phyloP scores from a whole-genome alignment of 2,888 invertebrate genomes.

The Sycophila texana region DNA sequence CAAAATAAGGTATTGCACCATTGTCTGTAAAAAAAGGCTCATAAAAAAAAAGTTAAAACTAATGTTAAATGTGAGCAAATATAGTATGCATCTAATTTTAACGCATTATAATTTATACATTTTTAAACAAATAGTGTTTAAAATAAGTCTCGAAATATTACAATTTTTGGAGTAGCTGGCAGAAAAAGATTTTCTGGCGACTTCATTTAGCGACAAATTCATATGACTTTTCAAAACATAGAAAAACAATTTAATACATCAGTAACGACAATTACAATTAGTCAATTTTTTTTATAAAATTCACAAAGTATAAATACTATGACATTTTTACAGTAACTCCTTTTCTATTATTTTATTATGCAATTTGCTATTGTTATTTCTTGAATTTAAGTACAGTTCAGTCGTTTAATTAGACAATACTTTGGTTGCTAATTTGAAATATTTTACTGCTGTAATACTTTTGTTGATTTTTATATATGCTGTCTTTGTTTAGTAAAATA shows the following conservation, averaged over 20 bases:
- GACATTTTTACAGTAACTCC: too few relatives aligned
- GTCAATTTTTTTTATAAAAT: too few relatives aligned
- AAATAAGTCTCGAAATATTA: constrained; percentile 29
- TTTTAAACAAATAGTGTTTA: constrained; percentile 10
- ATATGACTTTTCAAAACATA: too few relatives aligned
- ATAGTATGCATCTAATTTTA: constrained; percentile 17
- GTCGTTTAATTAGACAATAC: constrained; percentile 44
- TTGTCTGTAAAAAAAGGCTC: constrained; percentile 49
- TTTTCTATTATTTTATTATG: too few relatives aligned
- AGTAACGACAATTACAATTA: too few relatives aligned
- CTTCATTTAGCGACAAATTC: too few relatives aligned
- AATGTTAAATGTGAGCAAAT: constrained; percentile 36
- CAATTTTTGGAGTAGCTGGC: too few relatives aligned
- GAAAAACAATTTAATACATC: too few relatives aligned
- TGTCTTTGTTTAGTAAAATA: constrained; percentile 32
- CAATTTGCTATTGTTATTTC: constrained; percentile 15
- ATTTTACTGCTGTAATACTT: constrained; percentile 30
- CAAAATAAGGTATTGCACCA: constrained; percentile 51
- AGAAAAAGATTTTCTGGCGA: too few relatives aligned
- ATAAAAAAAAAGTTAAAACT: constrained; percentile 36
- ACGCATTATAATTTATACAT: constrained; percentile 8
- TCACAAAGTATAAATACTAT: too few relatives aligned
- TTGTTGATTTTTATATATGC: constrained; percentile 27
- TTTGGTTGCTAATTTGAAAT: constrained; percentile 35
- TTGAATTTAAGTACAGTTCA: constrained; percentile 52